Conservation (phyloP, 2,797 vertebrate species). For the Gymnodraco acuticeps region DNA sequence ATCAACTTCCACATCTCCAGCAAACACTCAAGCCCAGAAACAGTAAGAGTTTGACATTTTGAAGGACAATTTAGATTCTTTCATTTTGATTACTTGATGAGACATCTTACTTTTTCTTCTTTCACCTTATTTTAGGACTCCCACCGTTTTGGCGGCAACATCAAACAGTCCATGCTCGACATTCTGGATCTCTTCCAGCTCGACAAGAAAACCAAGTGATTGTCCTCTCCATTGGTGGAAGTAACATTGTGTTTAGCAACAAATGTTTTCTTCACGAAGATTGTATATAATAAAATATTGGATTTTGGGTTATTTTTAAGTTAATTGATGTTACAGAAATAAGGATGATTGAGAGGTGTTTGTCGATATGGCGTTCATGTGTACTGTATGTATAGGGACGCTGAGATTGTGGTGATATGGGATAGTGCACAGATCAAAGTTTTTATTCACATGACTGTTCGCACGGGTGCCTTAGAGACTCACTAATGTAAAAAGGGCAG, state of each 20-base stretch:
- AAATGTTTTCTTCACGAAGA: slow-evolving; percentile 55
- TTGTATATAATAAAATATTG: slow-evolving; percentile 79
- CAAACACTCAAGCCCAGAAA: slow-evolving; percentile 94
- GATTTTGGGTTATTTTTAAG: slow-evolving; percentile 71
- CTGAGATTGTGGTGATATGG: slow-evolving; percentile 40
- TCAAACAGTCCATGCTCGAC: slow-evolving; percentile 90
- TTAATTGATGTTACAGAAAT: slow-evolving; percentile 69
- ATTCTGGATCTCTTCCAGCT: slow-evolving; percentile 87
- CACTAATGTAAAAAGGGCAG: slow-evolving; percentile 58
- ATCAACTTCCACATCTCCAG: slow-evolving; percentile 97
- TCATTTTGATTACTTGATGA: fast-evolving
- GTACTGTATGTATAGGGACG: slow-evolving; percentile 44
- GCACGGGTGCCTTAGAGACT: slow-evolving; percentile 84
- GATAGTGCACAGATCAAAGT: slow-evolving; percentile 63
- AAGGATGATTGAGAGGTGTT: slow-evolving; percentile 37
- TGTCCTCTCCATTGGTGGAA: background rate
- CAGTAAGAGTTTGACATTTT: slow-evolving; percentile 80
- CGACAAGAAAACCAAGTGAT: slow-evolving; percentile 82
- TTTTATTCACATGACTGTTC: slow-evolving; percentile 66
- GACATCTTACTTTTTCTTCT: background rate
- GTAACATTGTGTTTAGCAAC: slow-evolving; percentile 47
- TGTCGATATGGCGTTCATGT: slow-evolving; percentile 48
- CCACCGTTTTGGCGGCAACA: slow-evolving; percentile 92
- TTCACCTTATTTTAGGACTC: slow-evolving; percentile 87
- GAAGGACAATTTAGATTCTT: background rate